Base-by-base conservation (phyloP, 1,140 invertebrate species). In the Micrasema minimum region DNA sequence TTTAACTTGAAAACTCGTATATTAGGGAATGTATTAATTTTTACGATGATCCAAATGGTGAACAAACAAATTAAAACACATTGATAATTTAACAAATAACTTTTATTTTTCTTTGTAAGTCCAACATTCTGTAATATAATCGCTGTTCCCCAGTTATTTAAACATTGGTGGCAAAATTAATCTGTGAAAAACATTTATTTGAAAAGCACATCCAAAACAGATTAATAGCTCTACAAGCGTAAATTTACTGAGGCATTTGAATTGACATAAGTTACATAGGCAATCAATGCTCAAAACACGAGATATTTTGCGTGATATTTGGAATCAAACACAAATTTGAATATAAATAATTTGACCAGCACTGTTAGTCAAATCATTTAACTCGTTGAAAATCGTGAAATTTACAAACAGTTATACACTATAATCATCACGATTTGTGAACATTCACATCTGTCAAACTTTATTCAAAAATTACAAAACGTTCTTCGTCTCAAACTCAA, bases 81-180 rank as follows among this genome's bases (percentile, higher is more conserved):
- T 12, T 2, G 16, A 61, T 67, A 57, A 10, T 72, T 55, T 72
- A 72, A 72, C 70, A 72, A 72, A 72, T 72, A 72, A 72, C 64
- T 72, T 72, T 71, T 66, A 62, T 66, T 67, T 66, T 67, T 66
- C 65, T 67, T 66, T 67, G 62, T 46, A 72, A 61, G 53, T 67
- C 48, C 65, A 67, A 67, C 48, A 67, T 55, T 66, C 55, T 55
- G 53, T 67, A 41, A 43, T 67, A 53, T 43, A 41, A 67, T 53
- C 38, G 31, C 41, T 31, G 41, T 64, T 26, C 31, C 22, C 16
- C 20, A 14, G 23, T 7, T 18, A 64, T 46, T n/a, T 45, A 46
- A 26, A 64, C 14, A 31, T n/a, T 41, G 35, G 1, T 61, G 22
- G 22, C 43, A 59, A 61, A 43, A 31, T 31, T 43, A 43, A 61